Evolutionary conservation across 2,113 vertebrate genomes (phyloP), one percentile per base, ranked within the genome.

Genomic region (Sphyrna mokarran): DNA sequence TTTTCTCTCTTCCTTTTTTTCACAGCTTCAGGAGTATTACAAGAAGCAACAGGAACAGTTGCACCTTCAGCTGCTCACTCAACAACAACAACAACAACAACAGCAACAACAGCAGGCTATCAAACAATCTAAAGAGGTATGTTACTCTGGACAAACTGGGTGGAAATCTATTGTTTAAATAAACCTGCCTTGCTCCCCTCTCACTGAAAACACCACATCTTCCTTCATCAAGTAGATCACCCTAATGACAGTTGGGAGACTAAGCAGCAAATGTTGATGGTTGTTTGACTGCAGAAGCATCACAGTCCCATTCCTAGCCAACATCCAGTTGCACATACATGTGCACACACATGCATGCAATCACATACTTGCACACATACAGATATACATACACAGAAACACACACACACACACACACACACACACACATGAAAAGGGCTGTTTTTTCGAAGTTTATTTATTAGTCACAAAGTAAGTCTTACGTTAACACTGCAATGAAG

Each of bases 1-100:
- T 76, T 69, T 43, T n/a, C 90, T 54, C 26, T 76, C 95, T 61
- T 72, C 69, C 48, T 16, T 69, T 91, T 95, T 95, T 69, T 95
- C 96, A 96, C 97, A 99, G 99, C 97, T 99, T 97, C 99, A 99
- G 97, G 99, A 99, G 97, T 99, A 99, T 96, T 99, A 99, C 97
- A 99, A 99, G 98, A 99, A 99, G 97, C 99, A 99, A 96, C 99
- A 99, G 97, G 99, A 99, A 96, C 99, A 99, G 97, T 98, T 99
- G 96, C 99, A 99, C 96, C 98, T 99, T 96, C 99, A 99, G 97
- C 99, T 99, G 96, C 97, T 99, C 97, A 98, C 98, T 96, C 99
- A 99, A 96, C 99, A 99, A 97, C 99, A 99, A 96, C 99, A 99
- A 97, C 98, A 99, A 7, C 95, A 96, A 14, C 95, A 96, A 2